These are phyloP conservation scores for Phodopus roborovskii DNA, from an alignment of 2,113 vertebrate species.

Conservation along the genomic window DNA sequence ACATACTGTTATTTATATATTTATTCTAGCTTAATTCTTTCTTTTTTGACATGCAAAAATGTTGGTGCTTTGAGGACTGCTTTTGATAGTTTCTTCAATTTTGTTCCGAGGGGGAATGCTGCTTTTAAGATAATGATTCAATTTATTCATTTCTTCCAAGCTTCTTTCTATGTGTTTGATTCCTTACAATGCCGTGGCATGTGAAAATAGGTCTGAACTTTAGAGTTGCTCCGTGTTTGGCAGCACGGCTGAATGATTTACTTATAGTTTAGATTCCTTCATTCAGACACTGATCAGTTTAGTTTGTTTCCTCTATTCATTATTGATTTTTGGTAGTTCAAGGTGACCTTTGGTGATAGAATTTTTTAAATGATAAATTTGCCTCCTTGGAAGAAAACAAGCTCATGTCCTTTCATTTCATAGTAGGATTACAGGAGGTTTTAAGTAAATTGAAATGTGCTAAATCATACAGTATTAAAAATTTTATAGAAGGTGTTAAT, in stretches of 20 bases:
- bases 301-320: background rate
- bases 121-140: conserved; percentile 83
- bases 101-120: conserved; percentile 83
- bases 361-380: conserved; percentile 49
- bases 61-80: conserved; percentile 81
- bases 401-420: background rate
- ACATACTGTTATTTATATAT: conserved; percentile 86
- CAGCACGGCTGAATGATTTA: conserved; percentile 63
- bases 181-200: conserved; percentile 71
- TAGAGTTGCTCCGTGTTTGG: conserved; percentile 60
- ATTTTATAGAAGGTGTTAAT: conserved; percentile 48
- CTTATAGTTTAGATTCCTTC: conserved; percentile 59
- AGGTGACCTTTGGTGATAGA: conserved; percentile 77
- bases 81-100: conserved; percentile 83
- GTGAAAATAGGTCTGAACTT: conserved; percentile 75
- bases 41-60: conserved; percentile 82
- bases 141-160: conserved; percentile 80
- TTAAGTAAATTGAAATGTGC: conserved; percentile 57
- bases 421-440: conserved; percentile 16
- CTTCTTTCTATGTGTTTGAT: conserved; percentile 77
- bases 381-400: conserved; percentile 52
- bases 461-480: conserved; percentile 57
- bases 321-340: conserved; percentile 63
- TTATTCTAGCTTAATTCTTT: conserved; percentile 85
- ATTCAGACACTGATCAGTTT: conserved; percentile 50